Conservation (phyloP, 2,113 vertebrate genomes). For the Xenus cinereus region DNA sequence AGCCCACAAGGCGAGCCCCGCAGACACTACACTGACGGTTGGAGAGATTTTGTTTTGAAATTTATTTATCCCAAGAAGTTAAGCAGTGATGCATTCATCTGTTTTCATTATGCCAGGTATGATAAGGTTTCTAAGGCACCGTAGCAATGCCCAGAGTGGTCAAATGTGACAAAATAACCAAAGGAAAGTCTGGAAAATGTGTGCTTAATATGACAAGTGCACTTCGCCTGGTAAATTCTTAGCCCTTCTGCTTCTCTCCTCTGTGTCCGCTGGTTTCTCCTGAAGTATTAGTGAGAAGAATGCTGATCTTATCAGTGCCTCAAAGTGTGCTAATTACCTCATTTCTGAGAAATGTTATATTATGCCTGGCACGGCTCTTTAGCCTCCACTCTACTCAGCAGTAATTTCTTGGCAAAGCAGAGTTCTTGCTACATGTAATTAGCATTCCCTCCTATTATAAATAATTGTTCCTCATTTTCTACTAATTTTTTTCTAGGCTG, state of each 20-base stretch:
- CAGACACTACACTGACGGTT: background rate
- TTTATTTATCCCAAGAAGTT: background rate
- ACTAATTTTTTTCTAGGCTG: background rate
- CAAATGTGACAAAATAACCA: background rate
- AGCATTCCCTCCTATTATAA: constrained; percentile 45
- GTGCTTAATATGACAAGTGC: background rate
- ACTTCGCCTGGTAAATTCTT: background rate
- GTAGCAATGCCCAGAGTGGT: background rate
- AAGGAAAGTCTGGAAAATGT: constrained; percentile 22
- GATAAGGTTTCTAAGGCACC: constrained; percentile 6
- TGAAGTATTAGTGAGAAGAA: background rate
- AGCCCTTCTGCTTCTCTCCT: background rate
- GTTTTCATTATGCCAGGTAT: background rate
- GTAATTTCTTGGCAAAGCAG: background rate
- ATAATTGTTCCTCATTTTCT: constrained; percentile 35
- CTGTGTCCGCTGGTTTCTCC: background rate
- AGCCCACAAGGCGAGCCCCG: background rate
- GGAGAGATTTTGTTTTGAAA: background rate
- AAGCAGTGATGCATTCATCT: background rate
- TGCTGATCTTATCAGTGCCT: background rate
- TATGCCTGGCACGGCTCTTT: background rate
- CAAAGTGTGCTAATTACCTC: constrained; percentile 12
- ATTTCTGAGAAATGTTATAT: constrained; percentile 39
- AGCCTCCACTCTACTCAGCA: background rate
- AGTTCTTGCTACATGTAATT: background rate